Conservation (phyloP, 2,113 vertebrate genomes). For the Zosterops hypoxanthus region DNA sequence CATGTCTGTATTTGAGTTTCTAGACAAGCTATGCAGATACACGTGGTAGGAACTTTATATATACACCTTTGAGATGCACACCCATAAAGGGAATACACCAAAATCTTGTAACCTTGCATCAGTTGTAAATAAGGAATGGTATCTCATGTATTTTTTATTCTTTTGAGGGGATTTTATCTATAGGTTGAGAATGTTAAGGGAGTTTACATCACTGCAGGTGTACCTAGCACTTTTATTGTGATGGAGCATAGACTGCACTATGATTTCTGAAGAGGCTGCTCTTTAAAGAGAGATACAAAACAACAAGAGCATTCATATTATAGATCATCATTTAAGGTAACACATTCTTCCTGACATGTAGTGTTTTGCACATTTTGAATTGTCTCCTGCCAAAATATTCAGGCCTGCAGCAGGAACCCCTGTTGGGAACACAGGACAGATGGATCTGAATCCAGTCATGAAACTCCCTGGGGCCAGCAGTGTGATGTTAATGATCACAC, state of each 20-base stretch:
- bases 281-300: constrained; percentile 10
- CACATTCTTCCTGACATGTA: constrained; percentile 41
- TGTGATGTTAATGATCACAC: constrained; percentile 71
- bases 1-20: background rate
- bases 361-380: constrained; percentile 56
- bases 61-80: background rate
- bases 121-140: background rate
- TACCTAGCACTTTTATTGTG: background rate
- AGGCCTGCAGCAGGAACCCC: constrained; percentile 53
- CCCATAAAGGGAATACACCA: background rate
- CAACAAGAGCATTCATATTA: background rate
- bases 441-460: constrained; percentile 66
- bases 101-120: background rate
- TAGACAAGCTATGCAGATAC: background rate
- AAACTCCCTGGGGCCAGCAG: constrained; percentile 64
- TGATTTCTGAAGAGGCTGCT: constrained; percentile 14
- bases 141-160: background rate
- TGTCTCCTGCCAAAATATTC: constrained; percentile 65
- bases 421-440: constrained; percentile 67
- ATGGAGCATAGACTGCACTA: background rate
- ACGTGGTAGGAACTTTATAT: background rate
- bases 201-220: constrained; percentile 14
- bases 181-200: background rate
- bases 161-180: background rate
- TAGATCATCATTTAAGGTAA: constrained; percentile 46